Percentiles rank a stretch among this genome's conserved stretches.
Conservation (phyloP, 2,113 vertebrate genomes). For the Melanerpes aurifrons region DNA sequence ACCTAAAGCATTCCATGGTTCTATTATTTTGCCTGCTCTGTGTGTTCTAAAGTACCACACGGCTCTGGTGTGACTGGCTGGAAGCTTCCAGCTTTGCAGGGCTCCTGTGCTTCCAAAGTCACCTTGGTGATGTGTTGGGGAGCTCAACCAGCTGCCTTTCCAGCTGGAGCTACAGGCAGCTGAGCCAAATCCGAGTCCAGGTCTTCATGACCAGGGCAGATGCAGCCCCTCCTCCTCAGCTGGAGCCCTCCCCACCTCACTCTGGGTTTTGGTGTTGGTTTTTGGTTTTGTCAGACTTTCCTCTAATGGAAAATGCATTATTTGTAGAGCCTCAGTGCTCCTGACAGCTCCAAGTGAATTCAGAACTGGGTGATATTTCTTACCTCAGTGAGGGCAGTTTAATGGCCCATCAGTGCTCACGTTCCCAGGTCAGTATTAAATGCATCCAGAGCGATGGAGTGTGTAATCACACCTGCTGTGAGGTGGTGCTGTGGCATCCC, state of each 20-base stretch:
- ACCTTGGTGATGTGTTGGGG: neutral
- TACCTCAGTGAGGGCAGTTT: neutral
- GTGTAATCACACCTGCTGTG: rapidly evolving
- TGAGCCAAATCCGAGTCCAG: neutral
- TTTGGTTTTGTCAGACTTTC: neutral
- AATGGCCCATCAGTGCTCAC: neutral
- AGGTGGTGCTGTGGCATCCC: neutral
- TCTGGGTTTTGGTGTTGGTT: neutral
- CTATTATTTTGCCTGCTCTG: neutral
- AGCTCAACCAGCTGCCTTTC: neutral
- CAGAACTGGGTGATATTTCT: neutral
- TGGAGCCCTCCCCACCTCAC: neutral
- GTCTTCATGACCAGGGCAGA: neutral
- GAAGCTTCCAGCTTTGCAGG: neutral
- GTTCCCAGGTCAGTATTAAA: neutral
- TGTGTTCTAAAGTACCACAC: rapidly evolving
- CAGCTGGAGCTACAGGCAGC: neutral
- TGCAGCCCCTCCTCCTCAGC: neutral
- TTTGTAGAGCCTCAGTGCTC: neutral
- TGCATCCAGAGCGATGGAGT: neutral
- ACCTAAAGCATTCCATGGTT: no score
- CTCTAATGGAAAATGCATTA: neutral
- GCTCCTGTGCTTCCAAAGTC: neutral
- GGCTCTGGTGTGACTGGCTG: rapidly evolving
- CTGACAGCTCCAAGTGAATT: neutral